A percentile compares a stretch with the other conserved stretches of the same genome.
Evolutionary conservation across 2,888 invertebrate species (phyloP).

Genomic region (Eulithis testata): DNA sequence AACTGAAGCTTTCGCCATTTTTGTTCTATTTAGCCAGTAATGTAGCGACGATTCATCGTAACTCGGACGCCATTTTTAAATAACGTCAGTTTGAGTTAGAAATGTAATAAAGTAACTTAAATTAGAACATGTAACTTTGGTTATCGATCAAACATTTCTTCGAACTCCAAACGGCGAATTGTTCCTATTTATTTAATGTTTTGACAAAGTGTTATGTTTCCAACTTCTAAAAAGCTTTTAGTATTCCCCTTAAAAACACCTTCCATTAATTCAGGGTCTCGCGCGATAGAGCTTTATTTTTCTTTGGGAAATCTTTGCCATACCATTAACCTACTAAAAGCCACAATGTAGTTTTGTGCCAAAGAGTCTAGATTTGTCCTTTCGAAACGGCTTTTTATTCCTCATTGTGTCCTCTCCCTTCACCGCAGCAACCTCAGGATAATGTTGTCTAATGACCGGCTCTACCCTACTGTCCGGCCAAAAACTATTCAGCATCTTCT

Average conservation of each 20-base stretch:
- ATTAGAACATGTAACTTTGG: neutral
- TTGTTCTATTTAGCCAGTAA: too few relatives aligned
- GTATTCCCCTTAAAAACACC: constrained; percentile 17
- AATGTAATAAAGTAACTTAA: too few relatives aligned
- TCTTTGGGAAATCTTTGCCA: neutral
- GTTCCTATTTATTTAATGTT: neutral
- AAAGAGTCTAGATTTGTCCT: constrained; percentile 23
- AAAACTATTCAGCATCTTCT: neutral
- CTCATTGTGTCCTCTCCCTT: constrained; percentile 11
- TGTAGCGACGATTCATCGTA: too few relatives aligned
- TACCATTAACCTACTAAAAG: constrained; percentile 21
- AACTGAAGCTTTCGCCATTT: too few relatives aligned
- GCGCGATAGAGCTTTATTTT: constrained; percentile 17
- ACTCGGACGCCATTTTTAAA: too few relatives aligned
- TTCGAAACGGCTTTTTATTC: constrained; percentile 23
- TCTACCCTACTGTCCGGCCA: neutral
- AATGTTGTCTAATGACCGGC: constrained; percentile 5
- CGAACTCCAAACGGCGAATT: neutral
- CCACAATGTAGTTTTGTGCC: constrained; percentile 15
- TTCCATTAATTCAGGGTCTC: constrained; percentile 7
- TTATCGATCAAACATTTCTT: neutral
- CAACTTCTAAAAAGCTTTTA: constrained; percentile 15
- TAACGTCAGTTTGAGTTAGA: too few relatives aligned
- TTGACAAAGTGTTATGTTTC: neutral
- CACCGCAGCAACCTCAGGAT: constrained; percentile 1